Conservation (phyloP, 2,797 vertebrate species). For the Macropodus opercularis region DNA sequence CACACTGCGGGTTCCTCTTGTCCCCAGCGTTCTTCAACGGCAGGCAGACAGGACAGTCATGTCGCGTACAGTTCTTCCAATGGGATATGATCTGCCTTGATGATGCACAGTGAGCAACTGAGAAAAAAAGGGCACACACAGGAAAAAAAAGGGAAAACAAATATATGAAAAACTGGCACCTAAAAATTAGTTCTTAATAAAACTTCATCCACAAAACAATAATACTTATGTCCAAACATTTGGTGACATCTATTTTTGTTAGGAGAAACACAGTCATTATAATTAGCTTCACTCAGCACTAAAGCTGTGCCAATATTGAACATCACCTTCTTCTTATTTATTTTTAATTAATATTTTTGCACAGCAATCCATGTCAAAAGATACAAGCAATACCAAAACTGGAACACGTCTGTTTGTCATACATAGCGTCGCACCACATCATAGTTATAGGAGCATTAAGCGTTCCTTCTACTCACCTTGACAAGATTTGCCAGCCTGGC, state of each 20-base stretch:
- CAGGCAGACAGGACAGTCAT: conserved; percentile 97
- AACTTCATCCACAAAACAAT: background rate
- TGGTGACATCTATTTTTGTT: background rate
- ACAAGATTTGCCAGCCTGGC: conserved; percentile 98
- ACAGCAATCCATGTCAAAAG: background rate
- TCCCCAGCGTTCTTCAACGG: conserved; percentile 98
- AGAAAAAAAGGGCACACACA: background rate
- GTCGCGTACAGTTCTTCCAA: conserved; percentile 99
- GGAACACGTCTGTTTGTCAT: conserved; percentile 4
- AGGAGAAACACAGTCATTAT: background rate
- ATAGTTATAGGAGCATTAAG: background rate
- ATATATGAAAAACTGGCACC: too few species aligned
- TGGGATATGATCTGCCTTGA: conserved; percentile 99
- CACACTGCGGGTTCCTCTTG: conserved; percentile 99
- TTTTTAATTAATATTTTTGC: background rate
- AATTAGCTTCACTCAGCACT: background rate
- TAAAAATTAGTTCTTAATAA: too few species aligned
- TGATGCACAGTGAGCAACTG: conserved; percentile 94
- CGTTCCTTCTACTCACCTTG: conserved; percentile 85
- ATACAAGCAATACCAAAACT: background rate
- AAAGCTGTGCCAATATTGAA: too few species aligned
- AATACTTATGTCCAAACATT: background rate
- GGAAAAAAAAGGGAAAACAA: background rate
- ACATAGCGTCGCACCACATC: conserved; percentile 2
- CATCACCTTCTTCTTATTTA: too few species aligned